Evolutionary conservation across 2,797 vertebrate genomes (phyloP).

Genomic region (Gymnoscopelus microlampas): DNA sequence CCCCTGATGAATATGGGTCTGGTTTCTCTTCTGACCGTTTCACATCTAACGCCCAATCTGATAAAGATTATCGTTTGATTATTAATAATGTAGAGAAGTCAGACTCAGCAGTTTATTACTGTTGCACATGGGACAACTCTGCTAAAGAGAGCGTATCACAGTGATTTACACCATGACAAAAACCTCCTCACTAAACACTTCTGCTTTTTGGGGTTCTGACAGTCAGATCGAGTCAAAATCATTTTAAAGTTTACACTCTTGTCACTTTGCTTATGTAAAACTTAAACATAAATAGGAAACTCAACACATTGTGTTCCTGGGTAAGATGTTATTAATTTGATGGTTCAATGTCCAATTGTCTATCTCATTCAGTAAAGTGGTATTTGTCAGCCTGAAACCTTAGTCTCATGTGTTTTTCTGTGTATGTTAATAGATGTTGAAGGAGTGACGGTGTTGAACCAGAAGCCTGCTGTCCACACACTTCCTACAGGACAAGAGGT

Average conservation of each 20-base stretch:
- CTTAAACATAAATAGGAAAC: too few species aligned
- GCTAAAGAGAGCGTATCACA: constrained; percentile 9
- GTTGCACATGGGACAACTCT: not conserved
- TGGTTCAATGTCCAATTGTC: too few species aligned
- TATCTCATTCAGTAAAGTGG: too few species aligned
- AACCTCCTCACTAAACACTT: constrained; percentile 49
- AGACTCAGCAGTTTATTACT: constrained; percentile 62
- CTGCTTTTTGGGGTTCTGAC: constrained; percentile 19
- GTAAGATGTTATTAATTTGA: too few species aligned
- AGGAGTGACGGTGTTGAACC: constrained; percentile 41
- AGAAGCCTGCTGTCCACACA: constrained; percentile 35
- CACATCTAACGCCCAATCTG: constrained; percentile 38
- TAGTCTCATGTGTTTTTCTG: constrained; percentile 11
- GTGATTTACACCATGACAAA: constrained; percentile 59
- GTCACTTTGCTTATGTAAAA: too few species aligned
- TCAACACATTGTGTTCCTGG: too few species aligned
- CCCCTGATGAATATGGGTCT: not conserved
- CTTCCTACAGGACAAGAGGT: constrained; percentile 7
- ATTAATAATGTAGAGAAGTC: constrained; percentile 48
- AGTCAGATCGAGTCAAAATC: not conserved
- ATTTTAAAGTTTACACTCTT: too few species aligned
- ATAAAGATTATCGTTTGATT: constrained; percentile 41
- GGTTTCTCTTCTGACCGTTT: constrained; percentile 60
- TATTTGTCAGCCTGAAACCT: not conserved
- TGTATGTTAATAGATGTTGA: constrained; percentile 37